phyloP scores from a whole-genome alignment of 2,113 vertebrate species.

The Antennarius striatus region DNA sequence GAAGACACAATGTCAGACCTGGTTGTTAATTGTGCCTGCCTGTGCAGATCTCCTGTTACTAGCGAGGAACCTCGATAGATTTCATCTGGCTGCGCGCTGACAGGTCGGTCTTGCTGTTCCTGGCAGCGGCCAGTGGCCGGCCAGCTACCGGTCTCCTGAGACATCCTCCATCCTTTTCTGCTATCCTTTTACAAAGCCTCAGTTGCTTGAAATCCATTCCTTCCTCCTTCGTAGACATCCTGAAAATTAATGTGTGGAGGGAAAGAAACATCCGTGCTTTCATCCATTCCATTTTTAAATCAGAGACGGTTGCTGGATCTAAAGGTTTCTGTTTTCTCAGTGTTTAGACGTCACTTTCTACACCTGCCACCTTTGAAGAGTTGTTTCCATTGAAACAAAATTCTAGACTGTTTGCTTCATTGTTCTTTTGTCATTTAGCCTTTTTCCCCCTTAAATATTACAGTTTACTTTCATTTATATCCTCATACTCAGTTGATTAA shows the following conservation, averaged over 20 bases:
- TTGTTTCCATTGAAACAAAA: constrained; percentile 15
- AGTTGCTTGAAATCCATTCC: constrained; percentile 68
- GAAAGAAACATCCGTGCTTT: constrained; percentile 19
- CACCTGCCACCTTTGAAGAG: constrained; percentile 42
- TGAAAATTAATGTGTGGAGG: constrained; percentile 53
- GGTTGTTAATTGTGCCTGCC: constrained; percentile 36
- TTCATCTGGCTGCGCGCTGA: constrained; percentile 65
- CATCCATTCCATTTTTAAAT: constrained; percentile 27
- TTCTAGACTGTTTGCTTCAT: constrained; percentile 9
- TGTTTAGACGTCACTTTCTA: constrained; percentile 28
- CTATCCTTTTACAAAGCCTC: constrained; percentile 70
- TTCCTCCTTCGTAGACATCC: constrained; percentile 46
- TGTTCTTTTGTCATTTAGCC: constrained; percentile 11
- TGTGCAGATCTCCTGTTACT: constrained; percentile 56
- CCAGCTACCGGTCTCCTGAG: constrained; percentile 55
- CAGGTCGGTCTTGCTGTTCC: constrained; percentile 63
- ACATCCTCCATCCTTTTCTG: constrained; percentile 52
- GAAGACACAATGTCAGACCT: constrained; percentile 33
- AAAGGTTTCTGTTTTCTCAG: constrained; percentile 22
- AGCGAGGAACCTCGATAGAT: constrained; percentile 46
- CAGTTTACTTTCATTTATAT: constrained; percentile 18
- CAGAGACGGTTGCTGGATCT: constrained; percentile 53
- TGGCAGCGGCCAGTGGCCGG: constrained; percentile 57
- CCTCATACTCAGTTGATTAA: constrained; percentile 6
- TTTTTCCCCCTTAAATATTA: not conserved